Evolutionary conservation across 2,797 vertebrate species (phyloP), one percentile per base, ranked within the genome.

Genomic region (Kryptopterus vitreolus): DNA sequence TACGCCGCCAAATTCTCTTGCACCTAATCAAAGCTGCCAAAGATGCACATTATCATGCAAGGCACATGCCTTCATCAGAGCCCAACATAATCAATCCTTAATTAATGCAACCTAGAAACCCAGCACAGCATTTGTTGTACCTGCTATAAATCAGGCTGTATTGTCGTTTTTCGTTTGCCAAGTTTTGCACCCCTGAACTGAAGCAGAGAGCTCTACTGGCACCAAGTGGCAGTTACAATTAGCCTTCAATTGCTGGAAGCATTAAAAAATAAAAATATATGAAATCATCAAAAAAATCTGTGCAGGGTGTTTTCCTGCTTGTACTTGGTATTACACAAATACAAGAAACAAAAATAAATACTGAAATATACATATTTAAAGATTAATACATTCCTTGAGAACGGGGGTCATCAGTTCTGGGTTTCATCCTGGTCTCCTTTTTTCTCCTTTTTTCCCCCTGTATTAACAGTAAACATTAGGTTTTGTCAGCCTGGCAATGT

Each of bases 191-290:
- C 29, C n/a, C 29, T 46, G 35, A 29, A 52, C 10, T n/a, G 26
- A 76, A 57, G 43, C 24, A 77, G 81, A 86, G 85, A 76, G 57
- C 83, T 77, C 83, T 86, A 87, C 86, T 89, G 88, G 87, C 88
- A 87, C 82, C 88, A 86, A 82, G 88, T 87, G 88, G 85, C 57
- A 58, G 46, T 48, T 65, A 61, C 31, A 63, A 2, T 68, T 7
- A 38, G 46, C 43, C 33, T 29, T 63, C 15, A 66, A 43, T 38
- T 31, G 13, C 55, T 55, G 16, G 26, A 69, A 48, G 20, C 13
- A 18, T 68, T 48, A n/a, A n/a, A n/a, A n/a, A n/a, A n/a, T 26
- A 6, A 43, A 18, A 48, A 38, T 24, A 13, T 9, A 16, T 33
- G 61, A 22, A 35, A 20, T 46, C 33, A 59, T 31, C 6, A 59